Base-by-base conservation (phyloP, 2,113 vertebrate genomes). In the Meleagris gallopavo region DNA sequence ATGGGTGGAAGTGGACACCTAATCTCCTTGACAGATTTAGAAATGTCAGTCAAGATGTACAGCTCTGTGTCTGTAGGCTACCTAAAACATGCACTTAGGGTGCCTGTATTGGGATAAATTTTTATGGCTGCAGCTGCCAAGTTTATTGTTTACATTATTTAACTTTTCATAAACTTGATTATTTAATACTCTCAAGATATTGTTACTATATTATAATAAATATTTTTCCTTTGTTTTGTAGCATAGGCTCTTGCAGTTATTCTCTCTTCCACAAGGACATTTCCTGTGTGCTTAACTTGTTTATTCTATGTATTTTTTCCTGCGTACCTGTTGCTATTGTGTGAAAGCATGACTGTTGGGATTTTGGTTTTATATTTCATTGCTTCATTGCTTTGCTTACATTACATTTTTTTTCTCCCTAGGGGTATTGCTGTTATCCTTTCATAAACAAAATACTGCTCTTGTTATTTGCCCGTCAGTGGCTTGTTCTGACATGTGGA, bases 61-160 rank as follows among this genome's bases (percentile, higher is more conserved):
- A 46, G 30, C 16, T 57, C 38, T 2, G 0, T 58, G 22, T 64
- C 43, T 40, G 21, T 19, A 21, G 20, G 52, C 25, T 82, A 22
- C 27, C 11, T 43, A 12, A 69, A 64, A 36, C 14, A 19, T 11
- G 10, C 1, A 1, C 8, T 38, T 6, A 4, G 3, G 1, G 1
- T 65, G 5, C 36, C 25, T 57, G 1, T 69, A 14, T 66, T 54
- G 52, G n/a, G 43, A 27, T 29, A 76, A 61, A 76, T 20, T 75
- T 11, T 27, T 79, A 17, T 10, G 32, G 5, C 19, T 82, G 32
- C 41, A 48, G 41, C 73, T 48, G n/a, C 25, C 48, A 36, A 54
- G 21, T 66, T 86, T 89, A 21, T 57, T 92, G 13, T 66, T 89
- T 62, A 36, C 4, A 7, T 46, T 29, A 8, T 61, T 72, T 83